Evolutionary conservation across 2,888 invertebrate species (phyloP).

Genomic region (Platycheirus albimanus): DNA sequence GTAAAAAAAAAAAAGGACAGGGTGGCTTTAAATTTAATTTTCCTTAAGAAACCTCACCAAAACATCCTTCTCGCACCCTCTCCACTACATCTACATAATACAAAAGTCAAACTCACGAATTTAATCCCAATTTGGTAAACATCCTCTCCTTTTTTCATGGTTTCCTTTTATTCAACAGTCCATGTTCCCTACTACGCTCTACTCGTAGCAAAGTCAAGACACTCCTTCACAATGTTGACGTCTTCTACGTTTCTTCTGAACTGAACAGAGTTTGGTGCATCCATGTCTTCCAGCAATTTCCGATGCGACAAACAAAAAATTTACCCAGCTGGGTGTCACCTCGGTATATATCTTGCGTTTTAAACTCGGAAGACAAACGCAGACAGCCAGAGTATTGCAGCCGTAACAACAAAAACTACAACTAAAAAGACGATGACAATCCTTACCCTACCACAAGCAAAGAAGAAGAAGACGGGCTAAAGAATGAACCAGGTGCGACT

Average conservation of each 20-base stretch:
- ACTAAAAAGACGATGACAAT: slow-evolving; percentile 41
- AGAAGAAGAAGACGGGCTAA: slow-evolving; percentile 40
- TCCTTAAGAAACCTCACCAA: slow-evolving; percentile 13
- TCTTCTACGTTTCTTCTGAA: slow-evolving; percentile 10
- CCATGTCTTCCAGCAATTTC: slow-evolving; percentile 56
- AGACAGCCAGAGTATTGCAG: slow-evolving; percentile 48
- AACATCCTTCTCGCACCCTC: slow-evolving; percentile 5
- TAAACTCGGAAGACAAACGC: slow-evolving; percentile 69
- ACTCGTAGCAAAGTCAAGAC: slow-evolving; percentile 8
- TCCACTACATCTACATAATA: slow-evolving; percentile 51
- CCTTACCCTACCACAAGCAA: slow-evolving; percentile 45
- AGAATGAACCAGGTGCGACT: slow-evolving; percentile 63
- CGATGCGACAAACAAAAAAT: slow-evolving; percentile 35
- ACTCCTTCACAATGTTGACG: slow-evolving; percentile 31
- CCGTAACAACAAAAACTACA: slow-evolving; percentile 1
- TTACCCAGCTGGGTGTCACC: slow-evolving; percentile 70
- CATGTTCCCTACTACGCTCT: not conserved
- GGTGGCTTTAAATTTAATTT: slow-evolving; percentile 64
- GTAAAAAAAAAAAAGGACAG: not conserved
- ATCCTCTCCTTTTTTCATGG: slow-evolving; percentile 55
- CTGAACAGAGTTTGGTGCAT: slow-evolving; percentile 41
- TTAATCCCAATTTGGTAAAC: slow-evolving; percentile 78
- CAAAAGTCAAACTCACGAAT: slow-evolving; percentile 77
- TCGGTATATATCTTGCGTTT: slow-evolving; percentile 51
- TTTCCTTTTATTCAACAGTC: slow-evolving; percentile 27